A percentile compares a stretch with the other conserved stretches of the same genome.
phyloP scores from a whole-genome alignment of 2,888 invertebrate genomes.

The Eilema griseolum region DNA sequence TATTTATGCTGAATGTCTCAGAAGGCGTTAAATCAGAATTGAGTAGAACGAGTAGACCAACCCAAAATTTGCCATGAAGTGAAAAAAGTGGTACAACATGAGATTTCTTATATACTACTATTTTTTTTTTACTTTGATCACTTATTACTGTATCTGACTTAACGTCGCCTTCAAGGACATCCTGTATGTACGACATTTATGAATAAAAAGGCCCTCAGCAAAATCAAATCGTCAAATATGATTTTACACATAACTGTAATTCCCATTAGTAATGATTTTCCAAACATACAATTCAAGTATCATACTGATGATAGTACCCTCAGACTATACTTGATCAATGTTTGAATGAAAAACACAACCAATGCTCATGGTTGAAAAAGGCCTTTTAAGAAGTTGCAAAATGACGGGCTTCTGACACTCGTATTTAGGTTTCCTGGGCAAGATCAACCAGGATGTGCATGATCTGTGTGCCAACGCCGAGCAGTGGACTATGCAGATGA shows the following conservation, averaged over 20 bases:
- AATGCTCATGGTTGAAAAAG: neutral
- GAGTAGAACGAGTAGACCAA: neutral
- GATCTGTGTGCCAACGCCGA: too few relatives aligned
- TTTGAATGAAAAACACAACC: neutral
- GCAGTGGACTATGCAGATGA: too few relatives aligned
- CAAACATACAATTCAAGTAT: neutral
- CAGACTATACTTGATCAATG: slow-evolving; percentile 10
- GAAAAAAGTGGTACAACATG: too few relatives aligned
- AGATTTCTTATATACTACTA: too few relatives aligned
- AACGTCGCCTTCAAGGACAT: neutral
- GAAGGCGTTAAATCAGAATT: neutral
- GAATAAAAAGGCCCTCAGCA: slow-evolving; percentile 2
- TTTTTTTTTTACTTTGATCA: neutral
- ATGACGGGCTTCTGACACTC: neutral
- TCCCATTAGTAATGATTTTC: neutral
- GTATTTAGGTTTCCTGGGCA: neutral
- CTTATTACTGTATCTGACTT: neutral
- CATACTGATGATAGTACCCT: neutral
- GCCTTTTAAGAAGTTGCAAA: neutral
- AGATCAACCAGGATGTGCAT: neutral
- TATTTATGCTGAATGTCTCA: neutral
- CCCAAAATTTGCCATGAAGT: neutral
- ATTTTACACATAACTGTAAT: neutral
- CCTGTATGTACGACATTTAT: neutral
- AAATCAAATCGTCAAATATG: neutral